Evolutionary conservation across 2,888 invertebrate genomes (phyloP), one percentile per base, ranked within the genome.

Genomic region (Lampropteryx suffumata): DNA sequence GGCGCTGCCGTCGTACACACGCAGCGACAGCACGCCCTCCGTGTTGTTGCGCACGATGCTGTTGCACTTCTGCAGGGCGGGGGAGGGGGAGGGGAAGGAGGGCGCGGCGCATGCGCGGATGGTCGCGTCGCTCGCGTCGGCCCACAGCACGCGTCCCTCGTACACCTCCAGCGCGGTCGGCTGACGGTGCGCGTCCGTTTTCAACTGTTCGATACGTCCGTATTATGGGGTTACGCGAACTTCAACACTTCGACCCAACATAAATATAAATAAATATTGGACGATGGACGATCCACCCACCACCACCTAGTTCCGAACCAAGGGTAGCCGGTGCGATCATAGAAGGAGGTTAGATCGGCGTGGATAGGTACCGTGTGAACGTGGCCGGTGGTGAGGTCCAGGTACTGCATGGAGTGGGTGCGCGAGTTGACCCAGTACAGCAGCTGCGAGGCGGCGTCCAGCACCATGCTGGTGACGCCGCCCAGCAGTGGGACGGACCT

Each of bases 111-210:
- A 93, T 27, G 91, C 87, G 79, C 93, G 92, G 65, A 95, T 92
- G 12, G 92, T 90, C 62, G 86, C 87, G 64, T 88, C 91, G 47
- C 92, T 92, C 45, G 91, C 92, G 78, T 95, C 94, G 9, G 95
- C 94, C 80, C 94, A 95, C 71, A 94, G 92, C 37, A 96, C 71
- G 14, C 83, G 82, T 24, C 92, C 92, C 63, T 91, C 90, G 79
- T 94, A 93, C 39, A 95, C 91, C 5, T 94, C 94, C 29, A 94
- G 87, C 27, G 95, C 94, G n/a, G 89, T 84, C 1, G 94, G 93
- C 7, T 88, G 84, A 37, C 84, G 82, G 57, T 84, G 79, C 40
- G 65, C 48, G 9, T 68, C 76, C 47, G 90, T 62, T 36, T 67
- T 53, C 59, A 42, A 7, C 36, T 36, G 39, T 1, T 10, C 29